Percentiles rank a stretch among this genome's conserved stretches.
Conservation (phyloP, 2,797 vertebrate species). For the Chrysocyon brachyurus region DNA sequence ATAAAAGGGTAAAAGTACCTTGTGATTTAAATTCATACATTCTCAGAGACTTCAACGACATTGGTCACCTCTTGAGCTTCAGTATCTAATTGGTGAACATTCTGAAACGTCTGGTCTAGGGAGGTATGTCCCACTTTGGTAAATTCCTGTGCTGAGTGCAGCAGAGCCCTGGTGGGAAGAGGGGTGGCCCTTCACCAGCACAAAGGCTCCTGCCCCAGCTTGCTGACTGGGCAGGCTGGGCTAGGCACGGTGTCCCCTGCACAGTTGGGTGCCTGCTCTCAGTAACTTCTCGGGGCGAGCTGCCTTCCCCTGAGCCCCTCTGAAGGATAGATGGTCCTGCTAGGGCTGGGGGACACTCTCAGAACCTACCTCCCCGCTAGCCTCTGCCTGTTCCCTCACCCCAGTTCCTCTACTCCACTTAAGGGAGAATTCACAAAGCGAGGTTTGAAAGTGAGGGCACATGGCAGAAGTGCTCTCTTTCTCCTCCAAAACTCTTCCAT, state of each 20-base stretch:
- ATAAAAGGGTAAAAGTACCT: not conserved
- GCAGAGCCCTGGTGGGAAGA: not conserved
- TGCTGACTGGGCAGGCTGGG: accelerated
- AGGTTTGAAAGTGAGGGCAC: not conserved
- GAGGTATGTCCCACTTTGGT: too few relatives aligned
- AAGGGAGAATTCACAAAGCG: not conserved
- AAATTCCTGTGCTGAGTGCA: not conserved
- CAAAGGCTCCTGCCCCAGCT: not conserved
- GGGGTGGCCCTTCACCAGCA: not conserved
- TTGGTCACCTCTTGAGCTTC: not conserved
- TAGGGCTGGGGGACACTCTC: too few relatives aligned
- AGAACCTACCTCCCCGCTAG: accelerated
- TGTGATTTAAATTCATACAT: not conserved
- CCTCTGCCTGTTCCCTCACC: not conserved
- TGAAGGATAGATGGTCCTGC: too few relatives aligned
- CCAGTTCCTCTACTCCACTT: not conserved
- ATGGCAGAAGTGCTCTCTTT: not conserved
- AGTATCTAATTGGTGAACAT: not conserved
- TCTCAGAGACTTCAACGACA: not conserved
- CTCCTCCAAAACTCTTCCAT: not conserved
- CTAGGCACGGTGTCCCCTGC: not conserved
- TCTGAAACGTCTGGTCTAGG: not conserved
- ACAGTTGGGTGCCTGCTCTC: not conserved
- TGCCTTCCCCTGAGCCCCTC: not conserved
- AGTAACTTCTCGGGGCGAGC: not conserved